Evolutionary conservation across 2,797 vertebrate genomes (phyloP), one percentile per base, ranked within the genome.

Genomic region (Cebuella pygmaea): DNA sequence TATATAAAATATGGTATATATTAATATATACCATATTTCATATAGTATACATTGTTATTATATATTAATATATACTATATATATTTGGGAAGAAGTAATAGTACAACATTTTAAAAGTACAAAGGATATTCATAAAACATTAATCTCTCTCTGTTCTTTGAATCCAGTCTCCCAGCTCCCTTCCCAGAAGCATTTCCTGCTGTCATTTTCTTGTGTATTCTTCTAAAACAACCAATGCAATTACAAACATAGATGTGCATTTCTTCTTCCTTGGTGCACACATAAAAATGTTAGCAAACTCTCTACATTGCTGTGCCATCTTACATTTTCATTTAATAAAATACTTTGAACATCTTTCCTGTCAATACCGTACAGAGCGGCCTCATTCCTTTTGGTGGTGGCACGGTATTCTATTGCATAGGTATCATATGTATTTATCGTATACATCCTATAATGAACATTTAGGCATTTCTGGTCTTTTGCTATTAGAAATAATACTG

Each of bases 191-290:
- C 36, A 24, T 13, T n/a, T 64, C 8, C 1, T 11, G 67, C 46
- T 5, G 1, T 39, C 41, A 30, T 14, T 44, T 78, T 64, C 82
- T 41, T 19, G 12, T 48, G 19, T 2, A 2, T 50, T 27, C 59
- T 75, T 72, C 75, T 57, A 17, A 36, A 75, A 55, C 33, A 4
- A 15, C 10, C 30, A 19, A 9, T 3, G 22, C 5, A 4, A 36
- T 52, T 72, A 30, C 10, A 44, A 33, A 41, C 22, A 1, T 2
- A 26, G 0, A 4, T 0, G 4, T 19, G 48, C 24, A 6, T 15
- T 2, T 9, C 22, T 74, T 33, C 55, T 59, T 33, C 55, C 50
- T 52, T 4, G 61, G 74, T 48, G 17, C 46, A 59, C 9, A 1
- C 14, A 6, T 1, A 36, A 0, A 11, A 36, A 61, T 22, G 15